Conservation (phyloP, 1,140 invertebrate genomes). For the Gryon sp. region DNA sequence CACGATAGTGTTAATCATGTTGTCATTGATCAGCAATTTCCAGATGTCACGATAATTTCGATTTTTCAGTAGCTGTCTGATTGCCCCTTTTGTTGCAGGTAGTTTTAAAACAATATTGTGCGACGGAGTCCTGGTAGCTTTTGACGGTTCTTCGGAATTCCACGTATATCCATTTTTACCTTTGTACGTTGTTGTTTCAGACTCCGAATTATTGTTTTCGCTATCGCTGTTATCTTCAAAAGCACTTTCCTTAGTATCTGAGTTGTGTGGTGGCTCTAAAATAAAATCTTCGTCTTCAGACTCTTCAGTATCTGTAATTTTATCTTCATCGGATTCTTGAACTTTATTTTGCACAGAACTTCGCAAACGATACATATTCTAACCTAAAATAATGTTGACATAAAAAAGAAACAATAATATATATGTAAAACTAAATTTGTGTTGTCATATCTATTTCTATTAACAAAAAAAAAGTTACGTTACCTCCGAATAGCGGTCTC, state of each 20-base stretch:
- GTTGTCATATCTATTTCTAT: no score
- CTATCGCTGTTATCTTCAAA: neutral
- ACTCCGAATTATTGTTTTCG: neutral
- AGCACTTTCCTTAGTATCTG: no score
- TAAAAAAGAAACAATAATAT: neutral
- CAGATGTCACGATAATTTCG: neutral
- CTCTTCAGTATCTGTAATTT: no score
- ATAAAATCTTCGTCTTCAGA: no score
- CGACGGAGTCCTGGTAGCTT: neutral
- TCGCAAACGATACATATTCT: no score
- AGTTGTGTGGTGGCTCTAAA: no score
- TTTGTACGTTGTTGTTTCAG: neutral
- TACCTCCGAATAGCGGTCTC: no score
- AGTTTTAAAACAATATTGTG: neutral
- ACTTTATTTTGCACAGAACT: no score
- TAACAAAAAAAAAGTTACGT: no score
- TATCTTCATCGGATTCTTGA: no score
- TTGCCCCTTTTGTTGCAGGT: neutral
- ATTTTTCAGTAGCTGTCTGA: neutral
- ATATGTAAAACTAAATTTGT: no score
- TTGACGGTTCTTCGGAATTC: neutral
- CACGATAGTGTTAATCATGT: neutral
- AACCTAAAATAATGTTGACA: no score
- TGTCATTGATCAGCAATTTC: neutral
- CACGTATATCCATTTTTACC: neutral